Base-by-base conservation (phyloP, 2,888 invertebrate species). In the Apoda limacodes region DNA sequence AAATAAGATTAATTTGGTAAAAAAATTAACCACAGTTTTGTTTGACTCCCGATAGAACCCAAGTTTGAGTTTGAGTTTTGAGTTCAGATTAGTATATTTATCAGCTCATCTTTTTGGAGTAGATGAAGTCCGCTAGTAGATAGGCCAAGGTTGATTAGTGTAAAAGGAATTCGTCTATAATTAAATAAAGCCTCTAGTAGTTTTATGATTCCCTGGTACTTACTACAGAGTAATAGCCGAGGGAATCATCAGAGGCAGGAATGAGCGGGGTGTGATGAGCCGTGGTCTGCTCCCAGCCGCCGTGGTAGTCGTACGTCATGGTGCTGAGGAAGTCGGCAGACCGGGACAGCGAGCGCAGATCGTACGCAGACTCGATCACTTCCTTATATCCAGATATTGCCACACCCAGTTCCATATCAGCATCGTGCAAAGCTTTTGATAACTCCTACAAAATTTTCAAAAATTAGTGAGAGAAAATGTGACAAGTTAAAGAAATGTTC, bases 321-420 rank as follows among this genome's bases (percentile, higher is more conserved):
- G 93, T 87, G 4, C 92, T 90, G 57, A 93, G 80, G 58, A 92
- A 93, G 48, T 93, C 91, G 0, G 87, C 85, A 21, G 87, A 76
- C 28, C 83, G 78, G 0, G 89, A 89, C 22, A 95, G 74, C 2
- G 83, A 67, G 0, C 84, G 78, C 1, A 95, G 74, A 44, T 95
- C 93, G 52, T 95, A 96, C 0, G 92, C 94, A 7, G 87, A 84
- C 37, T 90, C 90, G 25, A 96, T 93, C 1, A 95, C 92, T 68
- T 94, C 93, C 49, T 92, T 92, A 56, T 95, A 95, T 0, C 95
- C 95, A 0, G 95, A 94, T 24, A 95, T 83, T 0, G 93, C 89
- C 0, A 92, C 88, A 1, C 93, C 92, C 15, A 96, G 61, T 22
- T 88, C 83, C 55, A 95, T 80, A n/a, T 83, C 85, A 2, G 88